Evolutionary conservation across 2,888 invertebrate species (phyloP).

Genomic region (Drosophila bunnanda): DNA sequence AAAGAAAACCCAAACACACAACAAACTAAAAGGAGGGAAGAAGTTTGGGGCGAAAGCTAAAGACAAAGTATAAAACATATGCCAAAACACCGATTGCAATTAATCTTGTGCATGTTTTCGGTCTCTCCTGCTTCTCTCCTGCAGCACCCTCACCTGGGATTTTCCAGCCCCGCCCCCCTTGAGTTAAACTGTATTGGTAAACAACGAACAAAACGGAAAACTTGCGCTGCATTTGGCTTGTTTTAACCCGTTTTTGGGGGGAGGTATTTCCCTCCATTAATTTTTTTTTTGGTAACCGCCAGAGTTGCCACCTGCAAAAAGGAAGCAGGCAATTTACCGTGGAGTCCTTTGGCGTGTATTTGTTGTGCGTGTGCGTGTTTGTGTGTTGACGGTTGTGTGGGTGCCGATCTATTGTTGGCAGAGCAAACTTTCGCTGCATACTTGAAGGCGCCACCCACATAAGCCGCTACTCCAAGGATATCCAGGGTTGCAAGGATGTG

Average conservation of each 20-base stretch:
- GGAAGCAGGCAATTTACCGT: constrained; percentile 29
- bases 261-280: not conserved
- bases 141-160: not conserved
- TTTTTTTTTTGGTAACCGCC: not conserved
- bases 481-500: constrained; percentile 11
- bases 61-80: constrained; percentile 71
- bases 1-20: constrained; percentile 37
- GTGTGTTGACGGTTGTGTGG: constrained; percentile 27
- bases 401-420: constrained; percentile 76
- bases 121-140: too few relatives aligned
- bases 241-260: constrained; percentile 7
- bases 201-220: constrained; percentile 62
- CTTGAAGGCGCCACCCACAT: constrained; percentile 58
- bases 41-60: constrained; percentile 45
- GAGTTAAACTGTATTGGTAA: constrained; percentile 40
- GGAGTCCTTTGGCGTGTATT: not conserved
- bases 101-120: constrained; percentile 76
- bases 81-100: constrained; percentile 82
- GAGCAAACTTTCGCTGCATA: constrained; percentile 66
- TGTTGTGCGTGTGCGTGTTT: constrained; percentile 1
- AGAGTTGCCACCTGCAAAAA: constrained; percentile 40
- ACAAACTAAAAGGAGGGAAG: constrained; percentile 2
- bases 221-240: constrained; percentile 55
- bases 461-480: constrained; percentile 29
- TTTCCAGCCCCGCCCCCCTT: not conserved